Evolutionary conservation across 2,797 vertebrate genomes (phyloP), one percentile per base, ranked within the genome.

Genomic region (Pteropus rufus): DNA sequence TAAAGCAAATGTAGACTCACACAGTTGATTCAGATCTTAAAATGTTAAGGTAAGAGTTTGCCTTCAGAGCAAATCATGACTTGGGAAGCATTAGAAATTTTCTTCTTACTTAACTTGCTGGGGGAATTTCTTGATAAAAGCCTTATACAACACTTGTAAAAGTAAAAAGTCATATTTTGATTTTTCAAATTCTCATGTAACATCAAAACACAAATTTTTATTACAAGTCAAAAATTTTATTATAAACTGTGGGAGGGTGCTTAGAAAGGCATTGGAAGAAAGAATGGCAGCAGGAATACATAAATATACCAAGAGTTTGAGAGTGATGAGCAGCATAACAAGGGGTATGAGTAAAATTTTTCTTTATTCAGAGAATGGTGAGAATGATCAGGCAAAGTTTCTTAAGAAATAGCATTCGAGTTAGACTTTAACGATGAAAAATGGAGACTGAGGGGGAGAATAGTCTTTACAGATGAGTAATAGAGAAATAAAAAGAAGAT

Each of bases 141-240:
- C 31, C 18, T 54, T 62, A 19, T 2, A 23, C 4, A 84, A 31
- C 7, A 24, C 16, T 84, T 39, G 12, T 23, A 88, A 92, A 92
- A 69, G 67, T 41, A 76, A 81, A 84, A 94, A 76, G 26, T 34
- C 44, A n/a, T 46, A 31, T 79, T 94, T 79, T 79, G 60, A 83
- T 15, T 54, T 85, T 93, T 91, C 9, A 65, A 46, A 69, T 62
- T 93, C 46, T 96, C 76, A 34, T 29, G 11, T 80, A 79, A 95
- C 10, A n/a, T 18, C 15, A 39, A 31, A 88, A 85, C 11, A 89
- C 19, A 81, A 36, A 44, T 60, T 77, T 81, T 67, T 26, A 39
- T 36, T 82, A 11, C 12, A 94, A 54, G 19, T 58, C 24, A 46
- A 49, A 49, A 49, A 49, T 49, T 49, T 49, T 49, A 49, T 49